Percentiles rank a stretch among this genome's conserved stretches.
phyloP scores from a whole-genome alignment of 2,113 vertebrate genomes.

The Dromaius novaehollandiae region DNA sequence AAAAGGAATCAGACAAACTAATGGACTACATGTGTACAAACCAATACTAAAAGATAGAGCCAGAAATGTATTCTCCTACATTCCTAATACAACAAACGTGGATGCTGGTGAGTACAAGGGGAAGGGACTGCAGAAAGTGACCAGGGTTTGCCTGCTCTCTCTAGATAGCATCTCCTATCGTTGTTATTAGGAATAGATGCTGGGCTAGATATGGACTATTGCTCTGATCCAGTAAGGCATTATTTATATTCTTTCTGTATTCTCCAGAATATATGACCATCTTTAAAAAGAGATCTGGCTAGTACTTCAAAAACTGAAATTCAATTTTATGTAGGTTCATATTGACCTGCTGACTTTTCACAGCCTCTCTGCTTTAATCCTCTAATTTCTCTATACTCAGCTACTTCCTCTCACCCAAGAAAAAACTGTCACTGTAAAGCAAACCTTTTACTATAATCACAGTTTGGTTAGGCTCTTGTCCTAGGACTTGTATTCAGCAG shows the following conservation, averaged over 20 bases:
- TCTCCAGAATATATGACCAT: background rate
- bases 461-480: background rate
- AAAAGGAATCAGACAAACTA: background rate
- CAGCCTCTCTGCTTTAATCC: background rate
- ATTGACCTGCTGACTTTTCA: background rate
- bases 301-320: background rate
- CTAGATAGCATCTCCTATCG: background rate
- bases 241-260: background rate
- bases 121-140: rapidly evolving
- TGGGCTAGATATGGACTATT: background rate
- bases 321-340: background rate
- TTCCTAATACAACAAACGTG: background rate
- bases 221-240: background rate
- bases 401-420: background rate
- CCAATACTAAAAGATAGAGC: background rate
- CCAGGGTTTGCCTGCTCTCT: background rate
- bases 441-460: background rate
- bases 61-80: background rate
- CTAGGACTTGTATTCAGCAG: background rate
- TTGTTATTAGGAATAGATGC: background rate
- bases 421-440: background rate
- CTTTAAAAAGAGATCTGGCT: background rate
- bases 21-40: background rate
- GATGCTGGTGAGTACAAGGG: background rate
- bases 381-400: background rate